Conservation (phyloP, 2,113 vertebrate genomes). For the Oryzias melastigma region DNA sequence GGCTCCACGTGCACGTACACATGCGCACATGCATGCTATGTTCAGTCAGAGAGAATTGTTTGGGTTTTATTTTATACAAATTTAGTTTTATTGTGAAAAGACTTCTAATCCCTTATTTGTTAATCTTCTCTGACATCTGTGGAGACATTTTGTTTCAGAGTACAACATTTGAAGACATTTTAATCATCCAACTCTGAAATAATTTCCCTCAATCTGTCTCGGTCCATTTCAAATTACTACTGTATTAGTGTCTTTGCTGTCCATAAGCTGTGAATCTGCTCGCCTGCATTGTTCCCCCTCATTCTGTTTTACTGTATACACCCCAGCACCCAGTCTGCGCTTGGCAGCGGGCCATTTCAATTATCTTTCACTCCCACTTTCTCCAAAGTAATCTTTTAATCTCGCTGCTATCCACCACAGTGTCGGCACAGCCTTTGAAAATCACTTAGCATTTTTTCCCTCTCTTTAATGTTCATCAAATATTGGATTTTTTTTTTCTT, state of each 20-base stretch:
- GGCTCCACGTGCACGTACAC: conserved; percentile 31
- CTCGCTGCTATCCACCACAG: conserved; percentile 42
- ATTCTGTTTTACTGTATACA: conserved; percentile 17
- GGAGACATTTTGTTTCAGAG: no score
- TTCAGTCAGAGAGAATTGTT: conserved; percentile 5
- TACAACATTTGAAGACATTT: no score
- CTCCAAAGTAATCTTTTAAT: conserved; percentile 63
- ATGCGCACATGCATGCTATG: background rate
- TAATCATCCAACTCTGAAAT: no score
- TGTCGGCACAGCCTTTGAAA: conserved; percentile 52
- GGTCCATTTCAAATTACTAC: background rate
- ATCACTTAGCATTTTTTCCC: conserved; percentile 47
- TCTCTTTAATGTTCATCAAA: conserved; percentile 48
- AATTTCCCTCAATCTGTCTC: no score
- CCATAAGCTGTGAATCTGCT: conserved; percentile 29
- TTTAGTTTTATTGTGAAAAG: no score
- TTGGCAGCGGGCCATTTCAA: conserved; percentile 64
- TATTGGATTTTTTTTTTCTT: conserved; percentile 32
- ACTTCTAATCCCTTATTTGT: no score
- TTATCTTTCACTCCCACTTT: conserved; percentile 62
- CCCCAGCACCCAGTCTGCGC: conserved; percentile 20
- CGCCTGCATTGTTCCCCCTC: conserved; percentile 28
- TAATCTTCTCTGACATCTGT: no score
- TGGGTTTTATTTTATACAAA: no score
- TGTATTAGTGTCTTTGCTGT: conserved; percentile 18